Evolutionary conservation across 2,888 invertebrate genomes (phyloP).

Genomic region (Caenorhabditis japonica): DNA sequence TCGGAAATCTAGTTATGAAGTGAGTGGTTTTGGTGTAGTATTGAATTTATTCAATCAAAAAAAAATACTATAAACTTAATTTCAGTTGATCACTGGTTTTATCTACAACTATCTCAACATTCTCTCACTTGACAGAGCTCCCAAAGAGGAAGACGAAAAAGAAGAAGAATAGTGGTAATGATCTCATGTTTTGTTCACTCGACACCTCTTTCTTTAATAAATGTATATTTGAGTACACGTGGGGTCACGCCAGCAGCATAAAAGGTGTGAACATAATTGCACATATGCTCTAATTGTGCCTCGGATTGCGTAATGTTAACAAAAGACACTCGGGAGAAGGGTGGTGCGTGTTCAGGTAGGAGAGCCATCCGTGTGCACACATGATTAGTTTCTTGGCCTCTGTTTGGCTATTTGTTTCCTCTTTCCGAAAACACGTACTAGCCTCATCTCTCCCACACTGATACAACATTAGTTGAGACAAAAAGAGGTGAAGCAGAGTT

Average conservation of each 20-base stretch:
- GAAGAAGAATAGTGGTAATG: neutral
- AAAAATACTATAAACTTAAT: neutral
- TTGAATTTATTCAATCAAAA: neutral
- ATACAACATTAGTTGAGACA: neutral
- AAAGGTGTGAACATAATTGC: constrained; percentile 54
- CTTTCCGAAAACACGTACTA: constrained; percentile 14
- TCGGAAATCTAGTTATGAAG: constrained; percentile 22
- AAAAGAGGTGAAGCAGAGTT: too few relatives aligned
- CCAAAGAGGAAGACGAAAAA: neutral
- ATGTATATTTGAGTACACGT: constrained; percentile 13
- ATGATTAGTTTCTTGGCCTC: constrained; percentile 23
- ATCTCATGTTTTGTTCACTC: neutral
- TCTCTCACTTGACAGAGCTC: neutral
- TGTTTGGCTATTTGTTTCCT: constrained; percentile 35
- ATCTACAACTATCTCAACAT: constrained; percentile 20
- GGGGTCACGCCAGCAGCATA: constrained; percentile 12
- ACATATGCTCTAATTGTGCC: constrained; percentile 41
- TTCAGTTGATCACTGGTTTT: constrained; percentile 23
- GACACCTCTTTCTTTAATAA: neutral
- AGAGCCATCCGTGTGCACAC: constrained; percentile 46
- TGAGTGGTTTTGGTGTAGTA: neutral
- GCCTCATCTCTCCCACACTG: neutral
- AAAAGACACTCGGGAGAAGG: constrained; percentile 21
- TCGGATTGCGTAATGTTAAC: constrained; percentile 50
- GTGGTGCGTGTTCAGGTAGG: constrained; percentile 1